Conservation (phyloP, 2,888 invertebrate genomes). For the Drosophila neotestacea region DNA sequence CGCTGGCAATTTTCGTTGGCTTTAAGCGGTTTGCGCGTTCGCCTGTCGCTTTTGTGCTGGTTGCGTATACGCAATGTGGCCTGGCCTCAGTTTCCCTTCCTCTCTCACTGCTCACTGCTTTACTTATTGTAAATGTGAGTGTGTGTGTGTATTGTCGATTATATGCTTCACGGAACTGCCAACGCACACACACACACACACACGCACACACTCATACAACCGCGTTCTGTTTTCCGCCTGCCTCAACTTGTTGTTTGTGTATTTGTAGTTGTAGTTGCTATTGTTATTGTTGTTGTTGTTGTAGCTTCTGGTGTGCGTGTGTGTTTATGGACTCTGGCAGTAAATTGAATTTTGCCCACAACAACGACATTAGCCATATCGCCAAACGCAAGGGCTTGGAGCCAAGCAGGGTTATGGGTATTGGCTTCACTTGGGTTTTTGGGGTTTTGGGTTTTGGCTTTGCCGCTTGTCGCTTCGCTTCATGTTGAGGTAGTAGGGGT, state of each 20-base stretch:
- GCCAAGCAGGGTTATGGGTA: conserved; percentile 22
- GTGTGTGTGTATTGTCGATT: conserved; percentile 63
- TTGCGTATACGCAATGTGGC: conserved; percentile 73
- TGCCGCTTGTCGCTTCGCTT: background rate
- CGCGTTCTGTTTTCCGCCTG: conserved; percentile 46
- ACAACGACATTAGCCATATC: conserved; percentile 77
- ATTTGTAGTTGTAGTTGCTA: conserved; percentile 11
- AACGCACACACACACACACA: conserved; percentile 48
- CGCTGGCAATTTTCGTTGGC: conserved; percentile 77
- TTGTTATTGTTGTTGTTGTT: conserved; percentile 19
- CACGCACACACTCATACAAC: conserved; percentile 47
- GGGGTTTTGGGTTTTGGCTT: conserved; percentile 1
- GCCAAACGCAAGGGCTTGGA: conserved; percentile 25
- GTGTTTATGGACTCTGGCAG: conserved; percentile 74
- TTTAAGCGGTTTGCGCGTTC: conserved; percentile 74
- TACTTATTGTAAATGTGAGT: conserved; percentile 1
- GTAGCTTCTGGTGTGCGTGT: conserved; percentile 31
- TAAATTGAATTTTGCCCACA: conserved; percentile 80
- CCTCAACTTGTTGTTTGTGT: conserved; percentile 20
- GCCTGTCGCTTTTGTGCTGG: conserved; percentile 54
- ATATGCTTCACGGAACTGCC: conserved; percentile 74
- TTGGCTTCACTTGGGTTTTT: conserved; percentile 14
- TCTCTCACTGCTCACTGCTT: too few relatives aligned
- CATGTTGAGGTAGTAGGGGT: background rate
- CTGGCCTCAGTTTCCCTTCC: conserved; percentile 6